Conservation (phyloP, 2,888 invertebrate species). For the Spilosoma lubricipeda region DNA sequence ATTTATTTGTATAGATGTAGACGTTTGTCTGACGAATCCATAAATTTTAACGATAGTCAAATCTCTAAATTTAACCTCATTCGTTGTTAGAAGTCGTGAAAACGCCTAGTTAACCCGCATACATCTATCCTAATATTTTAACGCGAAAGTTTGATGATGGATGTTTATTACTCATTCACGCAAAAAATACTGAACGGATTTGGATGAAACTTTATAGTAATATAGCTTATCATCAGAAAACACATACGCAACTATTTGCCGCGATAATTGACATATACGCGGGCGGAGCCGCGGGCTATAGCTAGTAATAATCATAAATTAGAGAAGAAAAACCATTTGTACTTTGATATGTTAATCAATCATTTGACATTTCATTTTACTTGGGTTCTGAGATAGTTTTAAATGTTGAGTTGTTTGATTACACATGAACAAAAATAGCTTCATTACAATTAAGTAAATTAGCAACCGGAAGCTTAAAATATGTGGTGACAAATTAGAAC, state of each 20-base stretch:
- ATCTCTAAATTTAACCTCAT: background rate
- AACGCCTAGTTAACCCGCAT: background rate
- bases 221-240: too few species aligned
- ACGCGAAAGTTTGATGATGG: too few species aligned
- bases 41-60: background rate
- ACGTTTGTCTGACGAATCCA: background rate
- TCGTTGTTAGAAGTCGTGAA: background rate
- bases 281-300: too few species aligned
- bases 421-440: background rate
- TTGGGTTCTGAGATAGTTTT: background rate
- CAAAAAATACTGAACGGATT: too few species aligned
- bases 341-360: background rate
- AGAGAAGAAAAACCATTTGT: background rate
- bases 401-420: background rate
- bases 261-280: too few species aligned
- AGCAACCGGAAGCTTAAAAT: constrained; percentile 15
- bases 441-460: constrained; percentile 5
- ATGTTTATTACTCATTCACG: too few species aligned
- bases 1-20: too few species aligned
- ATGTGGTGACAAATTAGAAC: background rate
- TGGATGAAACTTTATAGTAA: too few species aligned
- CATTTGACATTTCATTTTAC: background rate
- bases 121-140: background rate
- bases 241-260: too few species aligned
- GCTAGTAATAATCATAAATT: too few species aligned